A percentile compares a stretch with the other conserved stretches of the same genome.
These are phyloP conservation scores for Silurus glanis DNA, from an alignment of 2,113 vertebrate genomes.

Conservation along the genomic window DNA sequence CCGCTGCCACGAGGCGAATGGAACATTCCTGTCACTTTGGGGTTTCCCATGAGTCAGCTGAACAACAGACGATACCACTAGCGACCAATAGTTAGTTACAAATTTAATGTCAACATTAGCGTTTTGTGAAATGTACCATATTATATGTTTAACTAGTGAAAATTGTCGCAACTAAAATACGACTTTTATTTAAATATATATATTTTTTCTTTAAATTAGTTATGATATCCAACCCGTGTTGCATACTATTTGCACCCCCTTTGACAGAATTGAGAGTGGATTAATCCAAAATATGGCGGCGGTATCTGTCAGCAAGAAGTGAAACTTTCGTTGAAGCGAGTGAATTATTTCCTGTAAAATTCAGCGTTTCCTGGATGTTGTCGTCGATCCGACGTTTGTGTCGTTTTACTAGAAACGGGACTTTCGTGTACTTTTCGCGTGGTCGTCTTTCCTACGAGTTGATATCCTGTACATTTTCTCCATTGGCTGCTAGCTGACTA, in stretches of 20 bases:
- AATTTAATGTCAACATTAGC: not conserved
- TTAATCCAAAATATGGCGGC: constrained; percentile 71
- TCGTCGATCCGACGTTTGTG: not conserved
- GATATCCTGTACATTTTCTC: constrained; percentile 11
- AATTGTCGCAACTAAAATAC: not conserved
- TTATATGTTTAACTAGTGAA: not conserved
- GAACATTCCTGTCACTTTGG: constrained; percentile 66
- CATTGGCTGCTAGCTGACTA: constrained; percentile 28
- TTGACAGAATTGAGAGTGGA: constrained; percentile 41
- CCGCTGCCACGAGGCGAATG: constrained; percentile 29
- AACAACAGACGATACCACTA: constrained; percentile 62
- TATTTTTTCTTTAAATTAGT: not conserved
- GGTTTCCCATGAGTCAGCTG: constrained; percentile 72
- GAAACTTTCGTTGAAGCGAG: constrained; percentile 71
- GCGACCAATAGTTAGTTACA: not conserved
- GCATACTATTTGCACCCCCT: constrained; percentile 36
- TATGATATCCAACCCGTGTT: not conserved
- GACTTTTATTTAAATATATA: not conserved
- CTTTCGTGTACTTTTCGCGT: not conserved
- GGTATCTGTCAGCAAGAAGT: constrained; percentile 67
- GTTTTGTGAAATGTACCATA: not conserved
- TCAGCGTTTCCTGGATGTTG: not conserved
- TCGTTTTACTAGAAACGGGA: not conserved
- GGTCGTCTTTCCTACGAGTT: constrained; percentile 1
- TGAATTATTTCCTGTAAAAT: constrained; percentile 25